Base-by-base conservation (phyloP, 35 echinoderm and acorn worm genomes). In the Heliocidaris erythrogramma region DNA sequence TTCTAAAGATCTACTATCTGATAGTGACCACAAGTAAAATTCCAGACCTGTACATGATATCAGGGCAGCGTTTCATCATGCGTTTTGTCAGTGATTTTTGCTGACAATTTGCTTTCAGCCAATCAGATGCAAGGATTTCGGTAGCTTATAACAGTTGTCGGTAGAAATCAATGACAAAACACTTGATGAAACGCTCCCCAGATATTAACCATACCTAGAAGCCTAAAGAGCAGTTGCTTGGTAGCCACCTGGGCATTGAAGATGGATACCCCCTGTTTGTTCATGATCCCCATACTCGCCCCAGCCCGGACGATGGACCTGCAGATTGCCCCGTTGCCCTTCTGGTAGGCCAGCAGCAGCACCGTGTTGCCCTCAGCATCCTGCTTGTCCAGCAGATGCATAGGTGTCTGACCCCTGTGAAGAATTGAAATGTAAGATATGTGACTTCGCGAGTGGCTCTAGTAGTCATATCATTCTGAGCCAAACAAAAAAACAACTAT, bases 231-330 rank as follows among this genome's bases (percentile, higher is more conserved):
- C 11, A 99, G 97, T 93, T 99, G 98, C 91, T 97, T 97, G 42
- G 98, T 99, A 2, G 98, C 98, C 71, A 99, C 98, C 88, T 96
- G 97, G 9, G 97, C 96, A 85, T 99, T 99, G 94, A 99, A 99
- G 93, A 99, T 99, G n/a, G 98, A 99, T 49, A 95, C 94, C 7
- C 98, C 98, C 49, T 97, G 93, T 85, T 97, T 97, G 93, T 99
- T 99, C 86, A 97, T 91, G 30, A 97, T 96, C 30, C 98, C 96
- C 2, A 97, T 27, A 30, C 97, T 96, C 5, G 95, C 96, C 32
- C 97, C 97, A 21, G 97, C 94, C 61, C 98, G 88, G 13, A 99
- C 98, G 18, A 99, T 96, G 6, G 98, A 93, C 85, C 98, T 86
- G 53, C 96, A 96, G 52, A 97, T 88, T 27, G 93, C 88, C 10